These are phyloP conservation scores for Umimayanthus kanabou DNA, from an alignment of 92 coral and sea anemone genomes.

Conservation along the genomic window DNA sequence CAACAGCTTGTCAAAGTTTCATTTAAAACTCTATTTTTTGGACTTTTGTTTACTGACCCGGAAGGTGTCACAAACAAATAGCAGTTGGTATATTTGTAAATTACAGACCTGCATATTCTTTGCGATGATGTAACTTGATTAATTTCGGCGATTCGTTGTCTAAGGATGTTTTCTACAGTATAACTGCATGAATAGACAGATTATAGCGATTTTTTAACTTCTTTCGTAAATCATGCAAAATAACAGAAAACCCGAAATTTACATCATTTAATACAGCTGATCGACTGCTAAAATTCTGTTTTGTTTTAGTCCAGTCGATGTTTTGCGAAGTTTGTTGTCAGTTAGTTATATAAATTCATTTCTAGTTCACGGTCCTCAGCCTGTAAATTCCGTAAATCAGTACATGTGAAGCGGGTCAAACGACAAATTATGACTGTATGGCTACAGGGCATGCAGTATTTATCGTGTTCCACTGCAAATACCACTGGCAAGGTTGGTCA, in stretches of 20 bases:
- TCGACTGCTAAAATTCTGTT: too few species aligned
- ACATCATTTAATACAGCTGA: too few species aligned
- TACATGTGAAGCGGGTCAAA: too few species aligned
- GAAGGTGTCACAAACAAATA: neutral
- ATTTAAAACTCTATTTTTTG: neutral
- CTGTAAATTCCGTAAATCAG: too few species aligned
- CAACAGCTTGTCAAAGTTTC: neutral
- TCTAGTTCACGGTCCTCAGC: neutral
- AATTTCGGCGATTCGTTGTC: neutral
- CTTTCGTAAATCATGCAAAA: neutral
- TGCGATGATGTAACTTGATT: neutral
- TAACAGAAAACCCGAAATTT: too few species aligned
- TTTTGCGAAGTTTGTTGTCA: neutral
- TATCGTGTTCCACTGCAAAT: neutral
- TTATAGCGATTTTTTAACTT: too few species aligned
- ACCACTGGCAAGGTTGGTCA: too few species aligned
- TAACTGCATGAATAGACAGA: neutral
- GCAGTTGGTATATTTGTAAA: neutral
- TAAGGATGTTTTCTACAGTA: neutral
- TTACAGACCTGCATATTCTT: too few species aligned
- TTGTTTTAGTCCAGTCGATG: too few species aligned
- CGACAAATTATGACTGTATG: too few species aligned
- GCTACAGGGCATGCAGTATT: too few species aligned
- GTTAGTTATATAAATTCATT: too few species aligned
- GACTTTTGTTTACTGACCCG: neutral